Conservation (phyloP, 1,140 invertebrate species). For the Phenacoccus solenopsis region DNA sequence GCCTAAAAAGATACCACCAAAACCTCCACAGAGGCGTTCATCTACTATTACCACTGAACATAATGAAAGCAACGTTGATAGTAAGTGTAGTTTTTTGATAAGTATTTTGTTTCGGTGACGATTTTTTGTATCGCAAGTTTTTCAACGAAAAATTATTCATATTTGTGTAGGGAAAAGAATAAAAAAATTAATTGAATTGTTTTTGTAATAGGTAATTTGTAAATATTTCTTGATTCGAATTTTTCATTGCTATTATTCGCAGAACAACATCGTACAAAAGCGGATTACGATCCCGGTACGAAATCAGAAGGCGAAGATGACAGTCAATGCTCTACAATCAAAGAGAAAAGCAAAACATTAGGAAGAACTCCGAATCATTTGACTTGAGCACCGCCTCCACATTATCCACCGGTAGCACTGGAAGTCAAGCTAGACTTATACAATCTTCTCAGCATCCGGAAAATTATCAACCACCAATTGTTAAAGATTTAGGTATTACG, state of each 20-base stretch:
- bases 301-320: slow-evolving; percentile 82
- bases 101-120: no score
- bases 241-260: not conserved
- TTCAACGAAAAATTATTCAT: no score
- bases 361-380: slow-evolving; percentile 83
- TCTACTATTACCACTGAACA: slow-evolving; percentile 55
- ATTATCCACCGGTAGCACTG: slow-evolving; percentile 82
- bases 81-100: not conserved
- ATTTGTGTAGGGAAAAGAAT: no score
- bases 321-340: slow-evolving; percentile 32
- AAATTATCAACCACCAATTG: slow-evolving; percentile 69
- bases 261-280: slow-evolving; percentile 30
- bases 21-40: slow-evolving; percentile 63
- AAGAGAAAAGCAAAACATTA: slow-evolving; percentile 52
- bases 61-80: not conserved
- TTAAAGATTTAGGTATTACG: slow-evolving; percentile 72
- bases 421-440: slow-evolving; percentile 82
- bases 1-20: slow-evolving; percentile 28
- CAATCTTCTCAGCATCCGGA: slow-evolving; percentile 85
- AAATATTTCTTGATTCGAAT: no score
- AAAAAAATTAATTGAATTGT: no score
- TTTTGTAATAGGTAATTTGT: no score
- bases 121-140: no score
- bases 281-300: slow-evolving; percentile 53
- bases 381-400: slow-evolving; percentile 86